Evolutionary conservation across 2,797 vertebrate genomes (phyloP).

Genomic region (Emys orbicularis): DNA sequence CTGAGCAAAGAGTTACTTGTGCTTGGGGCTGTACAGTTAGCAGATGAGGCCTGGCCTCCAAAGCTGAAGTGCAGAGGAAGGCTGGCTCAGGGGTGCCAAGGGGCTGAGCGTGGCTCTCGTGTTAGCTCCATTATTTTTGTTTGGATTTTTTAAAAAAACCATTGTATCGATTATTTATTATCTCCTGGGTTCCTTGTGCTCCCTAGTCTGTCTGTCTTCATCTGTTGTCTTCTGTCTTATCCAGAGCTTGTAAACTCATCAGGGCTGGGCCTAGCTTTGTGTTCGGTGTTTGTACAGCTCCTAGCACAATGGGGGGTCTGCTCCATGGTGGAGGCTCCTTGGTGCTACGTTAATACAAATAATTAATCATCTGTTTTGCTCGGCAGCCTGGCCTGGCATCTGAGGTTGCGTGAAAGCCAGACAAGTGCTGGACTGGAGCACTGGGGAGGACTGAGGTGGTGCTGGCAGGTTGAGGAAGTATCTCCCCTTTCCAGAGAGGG

Average conservation of each 20-base stretch:
- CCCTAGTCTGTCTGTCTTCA: not conserved
- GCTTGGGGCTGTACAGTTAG: accelerated
- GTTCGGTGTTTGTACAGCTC: not conserved
- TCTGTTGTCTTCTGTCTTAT: not conserved
- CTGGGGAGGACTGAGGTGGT: not conserved
- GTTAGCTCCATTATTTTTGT: not conserved
- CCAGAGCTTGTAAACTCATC: not conserved
- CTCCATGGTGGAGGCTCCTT: not conserved
- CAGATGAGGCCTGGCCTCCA: not conserved
- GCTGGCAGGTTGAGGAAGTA: not conserved
- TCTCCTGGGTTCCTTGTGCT: not conserved
- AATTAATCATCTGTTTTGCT: not conserved
- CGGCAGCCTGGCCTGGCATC: too few relatives aligned
- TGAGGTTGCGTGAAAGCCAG: too few relatives aligned
- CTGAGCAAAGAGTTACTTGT: accelerated
- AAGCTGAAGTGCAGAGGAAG: not conserved
- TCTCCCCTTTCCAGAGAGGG: not conserved
- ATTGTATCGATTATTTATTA: not conserved
- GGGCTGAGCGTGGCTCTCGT: not conserved
- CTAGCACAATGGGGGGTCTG: not conserved
- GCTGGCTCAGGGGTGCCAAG: not conserved
- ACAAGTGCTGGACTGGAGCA: not conserved
- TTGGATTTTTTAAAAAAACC: not conserved
- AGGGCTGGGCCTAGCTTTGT: not conserved
- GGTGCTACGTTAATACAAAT: not conserved